Evolutionary conservation across 1,140 invertebrate species (phyloP), one percentile per base, ranked within the genome.

Genomic region (Ridgeia piscesae): DNA sequence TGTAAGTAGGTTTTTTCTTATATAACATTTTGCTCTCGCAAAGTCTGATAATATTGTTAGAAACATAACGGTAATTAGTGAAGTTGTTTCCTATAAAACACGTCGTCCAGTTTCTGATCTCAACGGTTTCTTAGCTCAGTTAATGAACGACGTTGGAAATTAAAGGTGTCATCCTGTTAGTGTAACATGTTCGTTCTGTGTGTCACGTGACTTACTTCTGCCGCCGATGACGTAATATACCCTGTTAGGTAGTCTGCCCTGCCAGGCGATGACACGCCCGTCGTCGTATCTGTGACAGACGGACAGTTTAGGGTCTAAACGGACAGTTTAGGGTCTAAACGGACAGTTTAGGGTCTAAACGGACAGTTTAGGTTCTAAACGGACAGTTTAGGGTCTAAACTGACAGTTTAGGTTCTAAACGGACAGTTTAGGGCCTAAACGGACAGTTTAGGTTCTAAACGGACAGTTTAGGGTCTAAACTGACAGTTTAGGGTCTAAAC

Each of bases 191-290:
- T 35, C 21, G 6, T 6, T 58, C 6, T 6, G 33, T 35, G 14
- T 48, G 34, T 35, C 91, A 35, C 34, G 48, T 50, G 33, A 50
- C 91, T 92, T 92, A 95, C 95, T 91, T 95, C 94, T 95, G 34
- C 95, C 95, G 1, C 94, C 93, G 11, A 95, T 91, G 88, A 95
- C 93, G 91, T 94, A 95, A 92, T 95, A 95, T 92, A 95, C 95
- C 89, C 94, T 93, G 77, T 95, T 95, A 21, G 95, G 94, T 33
- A 93, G 92, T 92, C 94, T 93, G 14, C 94, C 95, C 93, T 95
- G 95, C 91, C 94, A 94, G 31, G 95, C 95, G 14, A 95, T 93
- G 1, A 95, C 93, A 34, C 95, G 93, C 89, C 94, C 94, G 88
- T 94, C 93, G 77, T 95, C 95, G 93, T 95, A 95, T 89, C 95